Base-by-base conservation (phyloP, 2,113 vertebrate genomes). In the Rhea pennata region DNA sequence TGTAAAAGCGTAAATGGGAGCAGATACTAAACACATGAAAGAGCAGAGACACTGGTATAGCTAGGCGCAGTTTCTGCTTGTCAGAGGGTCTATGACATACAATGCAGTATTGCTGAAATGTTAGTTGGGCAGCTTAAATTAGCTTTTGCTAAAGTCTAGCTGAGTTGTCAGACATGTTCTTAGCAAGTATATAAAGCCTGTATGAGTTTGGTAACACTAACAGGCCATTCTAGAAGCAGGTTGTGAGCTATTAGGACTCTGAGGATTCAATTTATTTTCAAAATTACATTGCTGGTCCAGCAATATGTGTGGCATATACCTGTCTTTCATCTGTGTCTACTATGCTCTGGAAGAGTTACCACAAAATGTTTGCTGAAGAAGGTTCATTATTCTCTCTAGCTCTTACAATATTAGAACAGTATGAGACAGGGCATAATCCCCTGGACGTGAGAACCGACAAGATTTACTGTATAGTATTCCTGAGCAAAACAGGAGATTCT, bases 101-200 rank as follows among this genome's bases (percentile, higher is more conserved):
- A 5, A 54, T 78, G 39, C 39, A 75, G 12, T 84, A 75, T 61
- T 92, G 56, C 67, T 79, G 69, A 92, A 86, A 84, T 84, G 48
- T 78, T 92, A 78, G 22, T 69, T 92, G 61, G 88, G n/a, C 74
- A 87, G 22, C 51, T 90, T 74, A 94, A 90, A 75, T 94, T 86
- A 88, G 48, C 85, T 90, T 92, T 80, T 15, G 11, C 12, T 40
- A 69, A 90, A 88, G 61, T 19, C 69, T 65, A 12, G 7, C 27
- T 74, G 77, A 86, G 62, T 83, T 90, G 92, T 87, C 88, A 95
- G 73, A 84, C 42, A 0, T 40, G 31, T 91, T 78, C 80, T 65
- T 72, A 88, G 70, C 44, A 84, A 75, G 62, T 19, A 51, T n/a
- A 24, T 5, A 71, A 23, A 51, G 70, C 59, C 78, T 90, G 71